phyloP scores from a whole-genome alignment of 2,797 vertebrate genomes.

The Sebastes diaconus region DNA sequence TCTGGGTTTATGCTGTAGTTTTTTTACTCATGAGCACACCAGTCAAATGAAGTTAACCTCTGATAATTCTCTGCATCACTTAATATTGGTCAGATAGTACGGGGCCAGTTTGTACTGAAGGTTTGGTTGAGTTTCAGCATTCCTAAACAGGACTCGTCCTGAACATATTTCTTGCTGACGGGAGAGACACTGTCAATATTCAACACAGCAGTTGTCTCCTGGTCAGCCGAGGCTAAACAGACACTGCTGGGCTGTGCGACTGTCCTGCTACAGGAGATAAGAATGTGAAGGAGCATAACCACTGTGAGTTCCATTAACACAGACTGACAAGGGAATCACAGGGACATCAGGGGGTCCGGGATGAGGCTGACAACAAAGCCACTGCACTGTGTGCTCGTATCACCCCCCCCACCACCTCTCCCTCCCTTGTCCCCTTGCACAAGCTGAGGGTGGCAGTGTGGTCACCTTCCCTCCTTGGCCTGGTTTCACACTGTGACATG shows the following conservation, averaged over 20 bases:
- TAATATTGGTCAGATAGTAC: background rate
- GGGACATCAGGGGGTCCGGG: constrained; percentile 72
- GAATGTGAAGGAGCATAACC: constrained; percentile 62
- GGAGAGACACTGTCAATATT: constrained; percentile 51
- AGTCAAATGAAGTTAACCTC: constrained; percentile 31
- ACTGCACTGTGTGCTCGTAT: constrained; percentile 24
- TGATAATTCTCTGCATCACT: constrained; percentile 10
- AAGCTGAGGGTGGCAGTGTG: constrained; percentile 71
- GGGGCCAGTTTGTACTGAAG: background rate
- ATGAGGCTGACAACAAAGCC: constrained; percentile 68
- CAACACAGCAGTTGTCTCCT: constrained; percentile 37
- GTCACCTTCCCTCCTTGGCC: constrained; percentile 75
- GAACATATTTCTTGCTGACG: constrained; percentile 27
- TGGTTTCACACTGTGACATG: constrained; percentile 86
- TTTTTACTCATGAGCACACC: constrained; percentile 37
- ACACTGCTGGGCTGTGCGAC: constrained; percentile 31
- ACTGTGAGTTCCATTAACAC: constrained; percentile 74
- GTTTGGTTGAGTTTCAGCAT: background rate
- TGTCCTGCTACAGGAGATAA: constrained; percentile 64
- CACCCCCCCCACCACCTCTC: background rate
- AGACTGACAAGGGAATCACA: constrained; percentile 74
- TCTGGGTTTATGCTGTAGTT: background rate
- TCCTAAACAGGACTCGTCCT: background rate
- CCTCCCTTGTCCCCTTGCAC: background rate
- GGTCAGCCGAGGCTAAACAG: constrained; percentile 51